A percentile compares a stretch with the other conserved stretches of the same genome.
phyloP scores from a whole-genome alignment of 2,113 vertebrate species.

The Ptyas mucosa region DNA sequence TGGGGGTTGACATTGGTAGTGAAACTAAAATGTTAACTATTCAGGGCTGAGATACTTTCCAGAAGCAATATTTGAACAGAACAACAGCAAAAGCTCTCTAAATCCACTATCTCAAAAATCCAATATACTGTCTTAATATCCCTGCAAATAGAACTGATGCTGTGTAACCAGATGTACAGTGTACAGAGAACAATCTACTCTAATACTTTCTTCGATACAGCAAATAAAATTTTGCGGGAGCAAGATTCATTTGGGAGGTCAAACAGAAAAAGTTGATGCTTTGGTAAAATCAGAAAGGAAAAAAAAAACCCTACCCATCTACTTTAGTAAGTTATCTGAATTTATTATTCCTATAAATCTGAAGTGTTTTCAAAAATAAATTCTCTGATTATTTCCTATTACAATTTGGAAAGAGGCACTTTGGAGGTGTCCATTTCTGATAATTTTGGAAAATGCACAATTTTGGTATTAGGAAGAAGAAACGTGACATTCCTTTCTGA shows the following conservation, averaged over 20 bases:
- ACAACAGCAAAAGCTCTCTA: not conserved
- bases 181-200: not conserved
- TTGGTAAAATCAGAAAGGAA: not conserved
- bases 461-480: not conserved
- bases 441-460: not conserved
- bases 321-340: not conserved
- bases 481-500: not conserved
- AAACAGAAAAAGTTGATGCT: not conserved
- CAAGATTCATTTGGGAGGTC: not conserved
- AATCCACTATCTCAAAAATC: slow-evolving; percentile 1
- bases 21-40: not conserved
- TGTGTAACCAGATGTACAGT: not conserved
- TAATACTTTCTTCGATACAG: not conserved
- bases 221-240: not conserved
- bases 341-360: not conserved
- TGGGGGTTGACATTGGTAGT: not conserved
- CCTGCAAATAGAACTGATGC: not conserved
- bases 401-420: not conserved
- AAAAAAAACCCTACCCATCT: not conserved
- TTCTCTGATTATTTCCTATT: not conserved
- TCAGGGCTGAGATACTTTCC: not conserved
- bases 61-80: not conserved
- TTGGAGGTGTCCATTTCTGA: not conserved
- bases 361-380: not conserved
- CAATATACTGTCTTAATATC: not conserved